These are phyloP conservation scores for Tachycineta bicolor DNA, from an alignment of 2,113 vertebrate species.

Conservation along the genomic window DNA sequence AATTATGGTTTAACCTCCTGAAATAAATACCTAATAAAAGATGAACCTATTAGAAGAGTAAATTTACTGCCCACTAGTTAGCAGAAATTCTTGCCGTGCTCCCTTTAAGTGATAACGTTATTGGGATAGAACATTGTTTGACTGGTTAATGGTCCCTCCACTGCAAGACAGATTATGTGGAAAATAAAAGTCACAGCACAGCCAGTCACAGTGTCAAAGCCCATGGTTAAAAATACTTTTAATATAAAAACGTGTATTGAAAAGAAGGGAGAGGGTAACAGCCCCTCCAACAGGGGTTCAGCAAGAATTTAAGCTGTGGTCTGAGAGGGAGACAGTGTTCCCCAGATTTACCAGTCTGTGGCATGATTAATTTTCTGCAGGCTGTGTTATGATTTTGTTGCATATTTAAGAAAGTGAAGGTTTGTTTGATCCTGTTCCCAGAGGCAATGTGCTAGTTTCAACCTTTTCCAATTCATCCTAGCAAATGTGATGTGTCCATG, in stretches of 20 bases:
- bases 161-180: slow-evolving; percentile 66
- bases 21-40: slow-evolving; percentile 82
- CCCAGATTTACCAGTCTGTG: background rate
- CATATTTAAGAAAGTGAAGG: background rate
- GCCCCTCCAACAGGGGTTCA: background rate
- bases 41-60: slow-evolving; percentile 77
- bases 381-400: background rate
- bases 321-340: background rate
- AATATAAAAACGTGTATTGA: slow-evolving; percentile 40
- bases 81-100: slow-evolving; percentile 47
- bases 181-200: slow-evolving; percentile 59
- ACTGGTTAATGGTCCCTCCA: slow-evolving; percentile 65
- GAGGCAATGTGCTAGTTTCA: background rate
- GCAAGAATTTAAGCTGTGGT: background rate
- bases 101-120: slow-evolving; percentile 59
- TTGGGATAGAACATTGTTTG: slow-evolving; percentile 69
- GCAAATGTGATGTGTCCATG: background rate
- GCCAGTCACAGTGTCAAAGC: slow-evolving; percentile 44
- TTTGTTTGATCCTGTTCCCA: slow-evolving; percentile 33
- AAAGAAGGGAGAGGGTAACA: slow-evolving; percentile 14
- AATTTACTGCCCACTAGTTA: slow-evolving; percentile 72
- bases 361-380: background rate
- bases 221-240: slow-evolving; percentile 8
- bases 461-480: background rate
- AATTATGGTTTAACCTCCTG: slow-evolving; percentile 74